Conservation (phyloP, 2,888 invertebrate species). For the Tenthredo mesomela region DNA sequence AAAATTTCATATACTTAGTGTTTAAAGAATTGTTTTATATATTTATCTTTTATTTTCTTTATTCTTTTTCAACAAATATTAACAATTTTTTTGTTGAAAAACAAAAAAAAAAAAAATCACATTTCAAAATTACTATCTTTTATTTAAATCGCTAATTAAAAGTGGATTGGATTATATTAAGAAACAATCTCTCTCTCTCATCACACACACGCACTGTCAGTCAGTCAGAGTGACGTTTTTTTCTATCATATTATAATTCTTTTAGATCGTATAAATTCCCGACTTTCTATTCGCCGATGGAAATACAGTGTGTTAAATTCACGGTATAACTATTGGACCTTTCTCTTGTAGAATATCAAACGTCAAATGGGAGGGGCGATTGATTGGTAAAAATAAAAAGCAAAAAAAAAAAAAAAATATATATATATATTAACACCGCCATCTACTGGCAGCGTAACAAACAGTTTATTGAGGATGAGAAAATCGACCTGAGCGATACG, state of each 20-base stretch:
- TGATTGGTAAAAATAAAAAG: slow-evolving; percentile 18
- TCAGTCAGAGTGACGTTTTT: slow-evolving; percentile 58
- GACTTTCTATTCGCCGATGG: not conserved
- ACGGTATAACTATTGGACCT: slow-evolving; percentile 16
- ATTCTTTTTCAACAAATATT: not conserved
- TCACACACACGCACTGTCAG: too few relatives aligned
- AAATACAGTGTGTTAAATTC: not conserved
- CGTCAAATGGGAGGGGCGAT: slow-evolving; percentile 16
- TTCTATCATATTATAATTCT: not conserved
- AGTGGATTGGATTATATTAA: not conserved
- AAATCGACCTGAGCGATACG: not conserved
- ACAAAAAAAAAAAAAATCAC: too few relatives aligned
- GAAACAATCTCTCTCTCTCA: slow-evolving; percentile 23
- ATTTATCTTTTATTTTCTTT: too few relatives aligned
- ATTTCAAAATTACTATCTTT: not conserved
- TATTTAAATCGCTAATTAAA: not conserved
- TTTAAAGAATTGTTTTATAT: not conserved
- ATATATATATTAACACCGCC: too few relatives aligned
- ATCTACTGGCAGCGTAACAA: not conserved
- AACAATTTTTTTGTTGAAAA: not conserved
- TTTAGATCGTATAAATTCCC: not conserved
- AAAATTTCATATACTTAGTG: too few relatives aligned
- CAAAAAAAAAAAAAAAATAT: too few relatives aligned
- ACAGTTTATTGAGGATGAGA: not conserved
- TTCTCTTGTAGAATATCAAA: slow-evolving; percentile 22